Base-by-base conservation (phyloP, 2,113 vertebrate genomes). In the Peromyscus californicus region DNA sequence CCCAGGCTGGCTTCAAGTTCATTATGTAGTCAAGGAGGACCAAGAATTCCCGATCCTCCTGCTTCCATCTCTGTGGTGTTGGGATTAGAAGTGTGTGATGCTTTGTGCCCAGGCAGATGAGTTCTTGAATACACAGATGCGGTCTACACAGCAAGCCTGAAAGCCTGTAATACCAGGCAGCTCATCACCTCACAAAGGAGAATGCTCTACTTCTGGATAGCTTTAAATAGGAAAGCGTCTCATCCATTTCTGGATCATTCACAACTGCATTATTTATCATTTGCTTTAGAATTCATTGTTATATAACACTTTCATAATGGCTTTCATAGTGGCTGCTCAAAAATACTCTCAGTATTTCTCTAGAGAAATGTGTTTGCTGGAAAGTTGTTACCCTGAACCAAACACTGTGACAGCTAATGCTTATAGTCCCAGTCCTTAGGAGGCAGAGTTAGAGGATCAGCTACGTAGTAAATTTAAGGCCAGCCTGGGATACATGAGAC, bases 231-330 rank as follows among this genome's bases (percentile, higher is more conserved):
- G 31, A 91, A 61, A 51, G 72, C 74, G 16, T 85, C 33, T 80
- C 78, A 80, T 74, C 72, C 9, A 74, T 39, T 74, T 36, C 82
- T 90, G 5, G n/a, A 24, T 91, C 19, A 76, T 93, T 90, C 63
- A 88, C 29, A 90, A 67, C 29, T 79, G n/a, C 21, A 29, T 57
- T 78, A 82, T 72, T 76, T 76, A 69, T 86, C 72, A 26, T 54
- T 89, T 80, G n/a, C 72, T 95, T 89, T 84, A 82, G 89, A 94
- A 90, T 92, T 82, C 45, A 45, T 39, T 96, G 39, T 2, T 42
- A 67, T 91, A 33, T 82, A 31, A 7, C 76, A 85, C 92, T 94
- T 92, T 88, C 69, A 92, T 33, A 90, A 17, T 82, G 76, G 22
- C 92, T 94, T 92, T 88, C 69, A 92, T 33, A 90, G 13, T 82